phyloP scores from a whole-genome alignment of 2,888 invertebrate species.

The Ferdinandea cuprea region DNA sequence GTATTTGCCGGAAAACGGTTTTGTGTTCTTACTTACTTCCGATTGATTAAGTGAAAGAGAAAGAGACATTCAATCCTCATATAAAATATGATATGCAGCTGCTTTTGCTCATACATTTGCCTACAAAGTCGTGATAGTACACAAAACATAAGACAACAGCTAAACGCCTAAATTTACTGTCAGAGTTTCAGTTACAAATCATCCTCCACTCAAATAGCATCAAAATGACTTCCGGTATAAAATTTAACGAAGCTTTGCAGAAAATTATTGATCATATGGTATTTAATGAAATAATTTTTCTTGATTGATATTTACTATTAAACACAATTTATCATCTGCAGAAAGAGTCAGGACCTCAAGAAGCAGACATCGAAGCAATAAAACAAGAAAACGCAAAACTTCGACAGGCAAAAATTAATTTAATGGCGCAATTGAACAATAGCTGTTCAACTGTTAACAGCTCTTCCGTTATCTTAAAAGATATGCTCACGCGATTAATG shows the following conservation, averaged over 20 bases:
- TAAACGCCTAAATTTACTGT: background rate
- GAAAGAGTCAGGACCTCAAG: constrained; percentile 7
- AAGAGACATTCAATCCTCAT: too few species aligned
- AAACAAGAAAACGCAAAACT: constrained; percentile 43
- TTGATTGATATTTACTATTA: background rate
- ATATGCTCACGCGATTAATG: constrained; percentile 19
- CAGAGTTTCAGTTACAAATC: background rate
- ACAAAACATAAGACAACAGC: background rate
- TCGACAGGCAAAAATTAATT: constrained; percentile 15
- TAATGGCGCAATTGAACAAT: constrained; percentile 5
- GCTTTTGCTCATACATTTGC: too few species aligned
- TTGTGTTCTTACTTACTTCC: too few species aligned
- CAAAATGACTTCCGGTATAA: constrained; percentile 38
- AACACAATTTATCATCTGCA: background rate
- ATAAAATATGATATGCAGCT: too few species aligned
- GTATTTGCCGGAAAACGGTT: too few species aligned
- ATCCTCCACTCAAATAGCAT: background rate
- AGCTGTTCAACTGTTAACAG: background rate
- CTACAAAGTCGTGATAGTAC: too few species aligned
- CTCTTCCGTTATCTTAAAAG: constrained; percentile 3
- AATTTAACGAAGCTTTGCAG: constrained; percentile 35
- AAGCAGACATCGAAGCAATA: constrained; percentile 17
- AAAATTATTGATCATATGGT: constrained; percentile 32
- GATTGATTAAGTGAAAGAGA: too few species aligned
- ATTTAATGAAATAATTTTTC: background rate